These are phyloP conservation scores for Galeruca laticollis DNA, from an alignment of 2,888 invertebrate species.

Conservation along the genomic window DNA sequence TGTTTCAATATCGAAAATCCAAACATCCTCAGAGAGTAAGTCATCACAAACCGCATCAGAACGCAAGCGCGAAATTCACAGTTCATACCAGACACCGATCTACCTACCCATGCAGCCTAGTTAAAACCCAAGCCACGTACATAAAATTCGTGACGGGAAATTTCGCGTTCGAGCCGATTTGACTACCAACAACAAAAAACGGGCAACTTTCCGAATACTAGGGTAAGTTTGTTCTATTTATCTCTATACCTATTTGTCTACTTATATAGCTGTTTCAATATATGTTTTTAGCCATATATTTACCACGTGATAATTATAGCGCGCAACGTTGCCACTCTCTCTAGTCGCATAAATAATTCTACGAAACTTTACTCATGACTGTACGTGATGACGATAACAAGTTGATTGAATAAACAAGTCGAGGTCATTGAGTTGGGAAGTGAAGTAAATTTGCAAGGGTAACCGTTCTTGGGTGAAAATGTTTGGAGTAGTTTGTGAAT, in stretches of 20 bases:
- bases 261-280: slow-evolving; percentile 6
- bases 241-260: neutral
- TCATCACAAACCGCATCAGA: neutral
- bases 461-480: neutral
- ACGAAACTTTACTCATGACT: slow-evolving; percentile 13
- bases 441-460: neutral
- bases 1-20: slow-evolving; percentile 16
- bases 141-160: neutral
- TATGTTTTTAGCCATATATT: slow-evolving; percentile 11
- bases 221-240: slow-evolving; percentile 4
- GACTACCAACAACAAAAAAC: neutral
- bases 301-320: slow-evolving; percentile 24
- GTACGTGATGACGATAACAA: slow-evolving; percentile 19
- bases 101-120: neutral
- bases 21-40: slow-evolving; percentile 17
- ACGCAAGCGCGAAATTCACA: slow-evolving; percentile 12
- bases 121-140: slow-evolving; percentile 17
- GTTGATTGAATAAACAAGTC: slow-evolving; percentile 19
- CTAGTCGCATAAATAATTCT: neutral
- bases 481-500: slow-evolving; percentile 1
- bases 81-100: slow-evolving; percentile 4
- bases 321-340: slow-evolving; percentile 16
- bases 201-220: neutral
- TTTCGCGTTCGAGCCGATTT: neutral
- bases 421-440: slow-evolving; percentile 17